These are phyloP conservation scores for Phocoena sinus DNA, from an alignment of 2,113 vertebrate species.

Conservation along the genomic window DNA sequence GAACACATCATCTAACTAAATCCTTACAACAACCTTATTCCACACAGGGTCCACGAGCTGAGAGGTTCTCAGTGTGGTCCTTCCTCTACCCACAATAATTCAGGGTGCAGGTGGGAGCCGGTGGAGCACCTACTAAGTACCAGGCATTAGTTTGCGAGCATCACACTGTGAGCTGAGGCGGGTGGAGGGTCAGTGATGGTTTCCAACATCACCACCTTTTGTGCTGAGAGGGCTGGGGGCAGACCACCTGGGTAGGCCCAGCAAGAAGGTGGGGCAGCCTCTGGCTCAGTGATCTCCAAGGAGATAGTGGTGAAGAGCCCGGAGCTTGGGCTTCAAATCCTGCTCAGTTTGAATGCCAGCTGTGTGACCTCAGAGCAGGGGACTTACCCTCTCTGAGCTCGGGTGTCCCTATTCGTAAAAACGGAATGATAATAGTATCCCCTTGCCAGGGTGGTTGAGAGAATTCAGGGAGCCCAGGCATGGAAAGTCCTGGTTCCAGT, in stretches of 20 bases:
- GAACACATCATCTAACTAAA: not conserved
- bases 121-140: too few species aligned
- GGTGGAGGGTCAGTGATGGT: not conserved
- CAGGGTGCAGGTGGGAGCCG: not conserved
- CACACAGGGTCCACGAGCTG: not conserved
- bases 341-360: not conserved
- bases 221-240: not conserved
- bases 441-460: not conserved
- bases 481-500: not conserved
- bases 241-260: not conserved
- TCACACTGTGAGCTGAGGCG: not conserved
- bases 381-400: not conserved
- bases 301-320: not conserved
- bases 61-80: not conserved
- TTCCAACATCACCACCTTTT: not conserved
- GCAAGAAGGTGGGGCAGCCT: too few species aligned
- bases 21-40: not conserved
- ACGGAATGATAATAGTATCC: accelerated
- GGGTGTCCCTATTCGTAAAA: not conserved
- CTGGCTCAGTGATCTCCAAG: not conserved
- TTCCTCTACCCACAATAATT: too few species aligned
- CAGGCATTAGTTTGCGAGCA: too few species aligned
- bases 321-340: not conserved
- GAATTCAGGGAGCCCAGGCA: not conserved
- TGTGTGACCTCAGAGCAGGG: not conserved